These are phyloP conservation scores for Lepilemur ruficaudatus DNA, from an alignment of 2,797 vertebrate species.

Conservation along the genomic window DNA sequence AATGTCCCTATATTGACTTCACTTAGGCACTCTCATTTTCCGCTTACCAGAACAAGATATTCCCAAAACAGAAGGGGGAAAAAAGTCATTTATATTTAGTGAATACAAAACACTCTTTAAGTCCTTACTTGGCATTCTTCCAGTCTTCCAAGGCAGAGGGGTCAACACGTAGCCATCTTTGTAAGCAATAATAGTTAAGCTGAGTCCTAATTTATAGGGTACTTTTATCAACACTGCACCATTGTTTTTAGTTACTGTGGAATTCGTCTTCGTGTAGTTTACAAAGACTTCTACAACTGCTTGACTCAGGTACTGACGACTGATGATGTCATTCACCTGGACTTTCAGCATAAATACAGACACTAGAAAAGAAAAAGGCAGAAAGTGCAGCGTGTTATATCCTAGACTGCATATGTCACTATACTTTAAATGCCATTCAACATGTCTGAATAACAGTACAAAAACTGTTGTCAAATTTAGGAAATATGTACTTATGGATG, in stretches of 20 bases:
- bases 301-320: conserved; percentile 85
- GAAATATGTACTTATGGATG: background rate
- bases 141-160: conserved; percentile 88
- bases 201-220: conserved; percentile 85
- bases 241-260: conserved; percentile 84
- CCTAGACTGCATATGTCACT: background rate
- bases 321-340: conserved; percentile 89
- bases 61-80: background rate
- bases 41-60: conserved; percentile 43
- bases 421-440: background rate
- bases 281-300: conserved; percentile 90
- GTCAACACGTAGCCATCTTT: conserved; percentile 89
- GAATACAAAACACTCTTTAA: background rate
- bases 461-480: background rate
- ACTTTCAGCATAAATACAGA: conserved; percentile 90
- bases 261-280: conserved; percentile 88
- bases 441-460: background rate
- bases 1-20: background rate
- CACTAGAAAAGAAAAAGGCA: conserved; percentile 69
- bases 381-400: background rate
- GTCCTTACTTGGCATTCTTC: conserved; percentile 90
- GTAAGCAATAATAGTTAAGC: conserved; percentile 87
- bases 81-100: conserved; percentile 35
- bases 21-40: background rate
- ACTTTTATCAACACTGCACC: conserved; percentile 88